Evolutionary conservation across 2,113 vertebrate species (phyloP), one percentile per base, ranked within the genome.

Genomic region (Hymenochirus boettgeri): DNA sequence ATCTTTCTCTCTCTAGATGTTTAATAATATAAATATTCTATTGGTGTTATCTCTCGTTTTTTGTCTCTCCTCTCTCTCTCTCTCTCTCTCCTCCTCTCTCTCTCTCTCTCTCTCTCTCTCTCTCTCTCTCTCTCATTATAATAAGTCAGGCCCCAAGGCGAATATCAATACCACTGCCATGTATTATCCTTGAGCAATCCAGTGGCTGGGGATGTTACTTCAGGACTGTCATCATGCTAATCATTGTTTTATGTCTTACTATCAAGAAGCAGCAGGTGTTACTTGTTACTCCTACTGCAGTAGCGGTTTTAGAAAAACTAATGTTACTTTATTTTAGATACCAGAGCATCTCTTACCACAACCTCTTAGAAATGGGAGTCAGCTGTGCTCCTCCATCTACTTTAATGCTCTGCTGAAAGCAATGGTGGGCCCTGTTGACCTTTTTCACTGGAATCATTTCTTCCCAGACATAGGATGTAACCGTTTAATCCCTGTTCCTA

Each of bases 201-300:
- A n/a, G n/a, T n/a, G n/a, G n/a, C 11, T 42, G 13, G 3, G 17
- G 3, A n/a, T 42, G 12, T 5, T n/a, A 42, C 12, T 1, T 3
- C 6, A 18, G 17, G 17, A 15, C 39, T n/a, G 7, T 42, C 7
- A 15, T 18, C 11, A n/a, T n/a, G n/a, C n/a, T 5, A 18, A 5
- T 42, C 6, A 17, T 17, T n/a, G 39, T 42, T 18, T n/a, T n/a
- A n/a, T 42, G 11, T 7, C 3, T 42, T 18, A 42, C 13, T 42
- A 42, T 42, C 17, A 42, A 42, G 39, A 2, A 42, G 39, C 39
- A 42, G 39, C 7, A n/a, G 39, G 2, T 42, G 39, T 42, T 42
- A 12, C 10, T 17, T 83, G 21, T 53, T 53, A 22, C 12, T 5
- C 22, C 17, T 15, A 27, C 23, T 22, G 19, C 22, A 53, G 22